These are phyloP conservation scores for Sabatieria punctata DNA, from an alignment of 2,888 invertebrate genomes.

Conservation along the genomic window DNA sequence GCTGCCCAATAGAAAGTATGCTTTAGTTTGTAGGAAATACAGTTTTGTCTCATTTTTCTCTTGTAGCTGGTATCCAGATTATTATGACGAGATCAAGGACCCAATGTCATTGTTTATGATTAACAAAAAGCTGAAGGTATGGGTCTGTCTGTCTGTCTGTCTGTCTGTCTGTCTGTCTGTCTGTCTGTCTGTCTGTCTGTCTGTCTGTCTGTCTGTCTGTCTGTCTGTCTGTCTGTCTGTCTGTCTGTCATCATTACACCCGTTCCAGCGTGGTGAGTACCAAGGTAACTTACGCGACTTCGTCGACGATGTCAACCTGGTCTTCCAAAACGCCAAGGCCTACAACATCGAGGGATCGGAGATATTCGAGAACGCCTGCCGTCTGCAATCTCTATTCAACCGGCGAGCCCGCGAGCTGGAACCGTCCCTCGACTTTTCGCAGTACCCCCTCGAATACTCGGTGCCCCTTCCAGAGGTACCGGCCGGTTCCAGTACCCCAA, in stretches of 20 bases:
- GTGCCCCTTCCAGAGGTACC: not conserved
- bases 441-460: not conserved
- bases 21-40: not conserved
- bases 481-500: too few species aligned
- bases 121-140: conserved; percentile 38
- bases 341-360: conserved; percentile 65
- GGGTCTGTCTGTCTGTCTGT: not conserved
- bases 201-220: conserved; percentile 1
- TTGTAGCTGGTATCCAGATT: conserved; percentile 62
- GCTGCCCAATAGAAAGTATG: conserved; percentile 51
- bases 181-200: not conserved
- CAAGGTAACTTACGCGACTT: conserved; percentile 63
- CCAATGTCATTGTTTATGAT: conserved; percentile 88
- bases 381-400: conserved; percentile 38
- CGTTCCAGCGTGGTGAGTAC: conserved; percentile 20
- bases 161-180: not conserved
- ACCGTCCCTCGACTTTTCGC: conserved; percentile 12
- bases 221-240: not conserved
- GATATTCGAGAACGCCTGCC: conserved; percentile 65
- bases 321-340: conserved; percentile 88
- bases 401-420: conserved; percentile 15
- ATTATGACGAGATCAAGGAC: conserved; percentile 86
- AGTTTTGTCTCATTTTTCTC: not conserved
- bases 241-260: too few species aligned
- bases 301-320: conserved; percentile 78